Conservation (phyloP, 2,888 invertebrate species). For the Nudaria mundana region DNA sequence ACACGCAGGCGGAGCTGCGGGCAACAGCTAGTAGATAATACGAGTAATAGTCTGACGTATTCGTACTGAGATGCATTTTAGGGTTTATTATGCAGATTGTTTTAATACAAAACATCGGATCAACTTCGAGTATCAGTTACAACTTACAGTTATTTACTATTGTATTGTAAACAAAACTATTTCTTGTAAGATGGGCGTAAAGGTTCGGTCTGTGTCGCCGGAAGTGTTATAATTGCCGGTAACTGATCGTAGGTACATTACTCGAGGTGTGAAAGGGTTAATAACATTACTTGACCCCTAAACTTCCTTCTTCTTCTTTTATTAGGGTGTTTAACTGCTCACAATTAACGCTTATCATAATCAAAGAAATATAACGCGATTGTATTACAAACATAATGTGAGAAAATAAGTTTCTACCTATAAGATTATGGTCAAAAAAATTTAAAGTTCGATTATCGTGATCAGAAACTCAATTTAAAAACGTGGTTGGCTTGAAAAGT, state of each 20-base stretch:
- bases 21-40: too few relatives aligned
- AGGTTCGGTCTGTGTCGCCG: constrained; percentile 52
- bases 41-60: too few relatives aligned
- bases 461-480: too few relatives aligned
- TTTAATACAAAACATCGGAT: constrained; percentile 17
- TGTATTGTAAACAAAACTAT: constrained; percentile 31
- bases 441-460: too few relatives aligned
- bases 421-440: too few relatives aligned
- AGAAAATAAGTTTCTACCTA: too few relatives aligned
- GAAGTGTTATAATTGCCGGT: constrained; percentile 71
- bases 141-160: constrained; percentile 16
- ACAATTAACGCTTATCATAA: constrained; percentile 3
- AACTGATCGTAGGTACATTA: constrained; percentile 71
- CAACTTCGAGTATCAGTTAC: constrained; percentile 31
- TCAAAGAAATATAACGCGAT: neutral
- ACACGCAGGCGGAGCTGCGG: too few relatives aligned
- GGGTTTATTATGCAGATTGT: constrained; percentile 1
- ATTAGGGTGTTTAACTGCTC: constrained; percentile 18
- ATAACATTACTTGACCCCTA: constrained; percentile 74
- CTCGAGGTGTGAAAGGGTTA: constrained; percentile 75
- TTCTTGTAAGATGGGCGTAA: constrained; percentile 37
- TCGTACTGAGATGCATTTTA: neutral
- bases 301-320: constrained; percentile 49
- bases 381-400: too few relatives aligned
- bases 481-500: too few relatives aligned